These are phyloP conservation scores for Imbricaverruca yamaguchii DNA, from an alignment of 2,888 invertebrate species.

Conservation along the genomic window DNA sequence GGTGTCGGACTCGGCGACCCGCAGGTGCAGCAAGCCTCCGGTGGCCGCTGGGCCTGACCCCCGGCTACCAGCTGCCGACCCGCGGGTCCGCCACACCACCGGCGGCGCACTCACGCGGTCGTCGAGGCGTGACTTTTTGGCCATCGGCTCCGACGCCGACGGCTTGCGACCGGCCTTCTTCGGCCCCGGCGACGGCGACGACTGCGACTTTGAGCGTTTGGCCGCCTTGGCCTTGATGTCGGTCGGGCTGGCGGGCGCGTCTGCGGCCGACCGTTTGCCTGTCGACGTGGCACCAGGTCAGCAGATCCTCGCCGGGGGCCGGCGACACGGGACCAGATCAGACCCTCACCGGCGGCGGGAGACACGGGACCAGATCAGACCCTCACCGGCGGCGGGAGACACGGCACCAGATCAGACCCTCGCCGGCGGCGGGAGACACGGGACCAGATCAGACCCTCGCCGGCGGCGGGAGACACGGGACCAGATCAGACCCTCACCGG, in stretches of 20 bases:
- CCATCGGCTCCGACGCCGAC: background rate
- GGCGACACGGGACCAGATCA: background rate
- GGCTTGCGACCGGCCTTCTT: slow-evolving; percentile 10
- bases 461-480: too few species aligned
- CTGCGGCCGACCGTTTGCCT: background rate
- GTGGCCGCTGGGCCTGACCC: too few species aligned
- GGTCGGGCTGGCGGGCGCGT: background rate
- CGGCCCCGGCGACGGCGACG: slow-evolving; percentile 5
- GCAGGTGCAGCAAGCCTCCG: too few species aligned
- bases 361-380: background rate
- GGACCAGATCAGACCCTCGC: too few species aligned
- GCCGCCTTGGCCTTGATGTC: background rate
- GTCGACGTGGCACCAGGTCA: background rate
- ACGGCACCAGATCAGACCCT: too few species aligned
- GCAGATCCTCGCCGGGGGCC: background rate
- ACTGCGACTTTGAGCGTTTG: slow-evolving; percentile 10
- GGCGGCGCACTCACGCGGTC: background rate
- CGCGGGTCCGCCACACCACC: too few species aligned
- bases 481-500: too few species aligned
- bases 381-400: too few species aligned
- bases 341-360: too few species aligned
- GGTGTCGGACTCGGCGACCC: too few species aligned
- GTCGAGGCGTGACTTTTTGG: background rate
- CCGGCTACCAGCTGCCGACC: too few species aligned
- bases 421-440: too few species aligned